Evolutionary conservation across 2,888 invertebrate genomes (phyloP).

Genomic region (Cartodere bifasciata): DNA sequence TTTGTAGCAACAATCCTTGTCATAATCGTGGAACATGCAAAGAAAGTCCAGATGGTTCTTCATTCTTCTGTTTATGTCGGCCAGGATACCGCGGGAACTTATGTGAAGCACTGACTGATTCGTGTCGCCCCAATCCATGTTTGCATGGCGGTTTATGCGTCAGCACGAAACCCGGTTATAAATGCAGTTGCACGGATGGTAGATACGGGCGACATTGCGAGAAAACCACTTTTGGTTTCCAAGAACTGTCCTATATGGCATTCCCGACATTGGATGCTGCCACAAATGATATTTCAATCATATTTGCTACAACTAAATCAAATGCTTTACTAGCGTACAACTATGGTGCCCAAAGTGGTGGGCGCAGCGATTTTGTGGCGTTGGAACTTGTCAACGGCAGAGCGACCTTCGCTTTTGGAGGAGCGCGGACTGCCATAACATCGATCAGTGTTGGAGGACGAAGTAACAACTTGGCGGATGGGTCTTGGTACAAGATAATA

Average conservation of each 20-base stretch:
- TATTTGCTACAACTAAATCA: slow-evolving; percentile 80
- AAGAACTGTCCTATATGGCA: slow-evolving; percentile 78
- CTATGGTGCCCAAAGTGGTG: slow-evolving; percentile 76
- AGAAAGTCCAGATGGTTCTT: slow-evolving; percentile 74
- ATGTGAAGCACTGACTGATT: slow-evolving; percentile 79
- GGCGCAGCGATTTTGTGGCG: slow-evolving; percentile 85
- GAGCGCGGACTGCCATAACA: slow-evolving; percentile 77
- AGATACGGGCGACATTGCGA: slow-evolving; percentile 87
- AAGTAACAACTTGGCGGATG: slow-evolving; percentile 61
- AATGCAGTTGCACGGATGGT: slow-evolving; percentile 75
- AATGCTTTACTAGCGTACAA: slow-evolving; percentile 84
- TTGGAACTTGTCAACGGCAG: slow-evolving; percentile 76
- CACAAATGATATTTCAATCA: slow-evolving; percentile 82
- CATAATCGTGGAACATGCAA: slow-evolving; percentile 86
- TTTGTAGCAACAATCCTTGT: slow-evolving; percentile 76
- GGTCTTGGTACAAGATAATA: slow-evolving; percentile 83
- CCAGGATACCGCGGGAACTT: slow-evolving; percentile 84
- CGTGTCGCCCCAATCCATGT: slow-evolving; percentile 89
- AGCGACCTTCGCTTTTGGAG: slow-evolving; percentile 82
- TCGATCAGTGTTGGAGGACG: slow-evolving; percentile 56
- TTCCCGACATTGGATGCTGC: slow-evolving; percentile 76
- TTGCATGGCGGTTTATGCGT: slow-evolving; percentile 80
- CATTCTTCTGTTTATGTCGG: slow-evolving; percentile 84
- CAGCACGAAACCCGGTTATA: slow-evolving; percentile 76
- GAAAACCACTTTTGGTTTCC: slow-evolving; percentile 79